A percentile compares a stretch with the other conserved stretches of the same genome.
These are phyloP conservation scores for Halictus ligatus DNA, from an alignment of 2,888 invertebrate species.

Conservation along the genomic window DNA sequence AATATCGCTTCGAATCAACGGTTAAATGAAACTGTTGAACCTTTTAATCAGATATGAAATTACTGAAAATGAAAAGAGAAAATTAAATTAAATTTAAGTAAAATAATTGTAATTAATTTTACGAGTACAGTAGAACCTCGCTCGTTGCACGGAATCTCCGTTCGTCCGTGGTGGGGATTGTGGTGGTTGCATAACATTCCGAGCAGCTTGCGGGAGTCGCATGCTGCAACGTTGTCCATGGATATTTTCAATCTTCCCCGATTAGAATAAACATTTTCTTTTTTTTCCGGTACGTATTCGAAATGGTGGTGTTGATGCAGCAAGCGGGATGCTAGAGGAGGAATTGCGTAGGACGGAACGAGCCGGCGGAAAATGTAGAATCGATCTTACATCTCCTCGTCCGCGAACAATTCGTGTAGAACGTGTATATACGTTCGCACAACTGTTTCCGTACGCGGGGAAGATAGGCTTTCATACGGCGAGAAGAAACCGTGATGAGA, in stretches of 20 bases:
- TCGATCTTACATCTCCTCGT: conserved; percentile 41
- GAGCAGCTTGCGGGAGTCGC: background rate
- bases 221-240: background rate
- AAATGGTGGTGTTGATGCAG: background rate
- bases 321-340: background rate
- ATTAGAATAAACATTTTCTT: conserved; percentile 12
- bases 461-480: conserved; percentile 39
- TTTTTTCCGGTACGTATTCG: background rate
- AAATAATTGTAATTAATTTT: no score
- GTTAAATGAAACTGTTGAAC: background rate
- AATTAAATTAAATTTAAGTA: no score
- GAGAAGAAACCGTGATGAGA: conserved; percentile 40
- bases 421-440: conserved; percentile 44
- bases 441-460: conserved; percentile 33
- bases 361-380: conserved; percentile 21
- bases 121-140: no score
- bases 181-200: no score
- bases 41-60: background rate
- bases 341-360: background rate
- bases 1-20: no score
- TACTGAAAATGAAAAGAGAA: no score
- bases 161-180: no score
- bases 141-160: no score
- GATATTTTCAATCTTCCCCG: background rate
- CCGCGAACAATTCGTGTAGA: conserved; percentile 47